phyloP scores from a whole-genome alignment of 2,888 invertebrate species.

The Campaea margaritaria region DNA sequence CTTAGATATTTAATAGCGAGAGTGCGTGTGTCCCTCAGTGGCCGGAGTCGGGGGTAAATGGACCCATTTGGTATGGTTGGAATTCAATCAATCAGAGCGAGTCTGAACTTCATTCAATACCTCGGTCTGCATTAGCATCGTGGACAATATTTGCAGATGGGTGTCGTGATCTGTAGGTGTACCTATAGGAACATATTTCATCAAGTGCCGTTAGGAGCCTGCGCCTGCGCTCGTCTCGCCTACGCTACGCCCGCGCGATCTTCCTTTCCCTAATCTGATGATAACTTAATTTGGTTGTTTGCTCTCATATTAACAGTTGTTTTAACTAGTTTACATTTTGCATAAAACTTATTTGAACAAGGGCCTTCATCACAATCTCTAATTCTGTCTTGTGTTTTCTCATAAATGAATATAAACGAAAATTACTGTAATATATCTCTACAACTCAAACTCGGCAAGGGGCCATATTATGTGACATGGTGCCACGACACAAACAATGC shows the following conservation, averaged over 20 bases:
- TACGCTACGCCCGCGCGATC: slow-evolving; percentile 24
- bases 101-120: not conserved
- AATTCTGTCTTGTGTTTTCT: not conserved
- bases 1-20: not conserved
- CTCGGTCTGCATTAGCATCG: too few relatives aligned
- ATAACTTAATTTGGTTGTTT: slow-evolving; percentile 11
- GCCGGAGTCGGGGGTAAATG: too few relatives aligned
- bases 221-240: slow-evolving; percentile 15
- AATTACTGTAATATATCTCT: too few relatives aligned
- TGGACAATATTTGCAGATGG: too few relatives aligned
- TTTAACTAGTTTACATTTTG: slow-evolving; percentile 2
- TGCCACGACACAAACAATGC: too few relatives aligned
- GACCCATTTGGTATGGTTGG: too few relatives aligned
- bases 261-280: slow-evolving; percentile 2
- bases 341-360: not conserved
- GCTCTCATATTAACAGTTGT: slow-evolving; percentile 9
- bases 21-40: too few relatives aligned
- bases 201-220: not conserved
- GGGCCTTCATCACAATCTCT: not conserved
- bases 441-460: too few relatives aligned
- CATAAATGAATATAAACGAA: not conserved
- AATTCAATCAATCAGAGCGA: too few relatives aligned
- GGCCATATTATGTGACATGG: too few relatives aligned
- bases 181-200: not conserved
- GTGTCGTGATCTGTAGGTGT: too few relatives aligned